Evolutionary conservation across 2,113 vertebrate species (phyloP), one percentile per base, ranked within the genome.

Genomic region (Glaucidium brasilianum): DNA sequence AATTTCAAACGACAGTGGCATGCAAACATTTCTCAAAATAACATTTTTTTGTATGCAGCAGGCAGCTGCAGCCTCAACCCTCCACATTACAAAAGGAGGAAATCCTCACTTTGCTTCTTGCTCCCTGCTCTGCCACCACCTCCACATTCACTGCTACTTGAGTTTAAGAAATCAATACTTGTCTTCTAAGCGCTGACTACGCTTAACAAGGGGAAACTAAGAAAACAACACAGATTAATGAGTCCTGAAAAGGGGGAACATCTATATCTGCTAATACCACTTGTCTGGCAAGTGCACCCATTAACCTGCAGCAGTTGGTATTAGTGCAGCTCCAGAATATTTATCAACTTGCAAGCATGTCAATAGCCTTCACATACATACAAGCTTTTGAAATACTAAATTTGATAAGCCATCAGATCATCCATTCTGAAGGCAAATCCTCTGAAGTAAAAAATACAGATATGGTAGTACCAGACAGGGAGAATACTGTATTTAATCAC

Each of bases 191-290:
- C 41, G 68, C 79, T 34, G 37, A 62, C 69, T 91, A 69, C 29
- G 74, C 26, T 58, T 77, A 94, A 91, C 83, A 82, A 73, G 63
- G 37, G 23, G 37, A 52, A 87, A 91, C 69, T 62, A 75, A 72
- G 85, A 85, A 68, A 93, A 85, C 53, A 91, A 50, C 32, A 47
- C 7, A 72, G 81, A 91, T 96, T 94, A 97, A 95, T 73, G 95
- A 92, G 66, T 66, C 77, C 74, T 91, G 91, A 89, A 92, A 91
- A 92, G 20, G 90, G 26, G 23, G 45, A 91, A 95, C 84, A 73
- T 37, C 59, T 19, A 50, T 71, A 86, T 92, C 85, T 92, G n/a
- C 68, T 91, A 49, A 66, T 73, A 91, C 64, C 22, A 75, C 89
- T 87, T 81, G 76, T 89, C 68, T 89, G 29, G 39, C 62, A 92